Evolutionary conservation across 2,888 invertebrate genomes (phyloP).

Genomic region (Pelosia muscerda): DNA sequence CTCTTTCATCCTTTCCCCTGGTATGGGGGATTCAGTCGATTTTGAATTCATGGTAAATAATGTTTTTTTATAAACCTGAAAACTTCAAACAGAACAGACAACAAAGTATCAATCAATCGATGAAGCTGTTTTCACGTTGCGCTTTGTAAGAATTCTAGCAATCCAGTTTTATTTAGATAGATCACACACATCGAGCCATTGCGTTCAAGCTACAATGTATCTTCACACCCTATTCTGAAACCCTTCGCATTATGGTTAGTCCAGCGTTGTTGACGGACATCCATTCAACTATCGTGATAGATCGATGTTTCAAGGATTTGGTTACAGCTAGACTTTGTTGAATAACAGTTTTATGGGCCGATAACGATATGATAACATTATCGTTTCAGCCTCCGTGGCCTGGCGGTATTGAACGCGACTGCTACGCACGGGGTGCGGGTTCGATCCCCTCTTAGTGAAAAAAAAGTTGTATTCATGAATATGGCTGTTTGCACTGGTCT

Average conservation of each 20-base stretch:
- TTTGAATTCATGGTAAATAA: too few relatives aligned
- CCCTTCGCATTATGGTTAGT: background rate
- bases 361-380: background rate
- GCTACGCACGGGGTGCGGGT: too few relatives aligned
- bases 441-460: too few relatives aligned
- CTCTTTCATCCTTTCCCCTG: too few relatives aligned
- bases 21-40: too few relatives aligned
- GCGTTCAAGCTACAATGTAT: background rate
- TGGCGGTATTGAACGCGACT: too few relatives aligned
- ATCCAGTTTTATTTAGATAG: background rate
- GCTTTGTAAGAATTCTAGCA: background rate
- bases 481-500: too few relatives aligned
- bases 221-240: background rate
- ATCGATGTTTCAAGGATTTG: background rate
- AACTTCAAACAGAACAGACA: too few relatives aligned
- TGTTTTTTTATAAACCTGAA: too few relatives aligned
- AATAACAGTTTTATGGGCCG: conserved; percentile 2
- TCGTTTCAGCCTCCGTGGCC: too few relatives aligned
- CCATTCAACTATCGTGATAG: background rate
- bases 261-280: background rate
- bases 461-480: too few relatives aligned
- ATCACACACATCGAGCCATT: background rate
- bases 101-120: too few relatives aligned
- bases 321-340: background rate
- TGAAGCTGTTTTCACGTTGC: background rate